phyloP scores from a whole-genome alignment of 2,113 vertebrate genomes.

The Chelonoidis abingdonii region DNA sequence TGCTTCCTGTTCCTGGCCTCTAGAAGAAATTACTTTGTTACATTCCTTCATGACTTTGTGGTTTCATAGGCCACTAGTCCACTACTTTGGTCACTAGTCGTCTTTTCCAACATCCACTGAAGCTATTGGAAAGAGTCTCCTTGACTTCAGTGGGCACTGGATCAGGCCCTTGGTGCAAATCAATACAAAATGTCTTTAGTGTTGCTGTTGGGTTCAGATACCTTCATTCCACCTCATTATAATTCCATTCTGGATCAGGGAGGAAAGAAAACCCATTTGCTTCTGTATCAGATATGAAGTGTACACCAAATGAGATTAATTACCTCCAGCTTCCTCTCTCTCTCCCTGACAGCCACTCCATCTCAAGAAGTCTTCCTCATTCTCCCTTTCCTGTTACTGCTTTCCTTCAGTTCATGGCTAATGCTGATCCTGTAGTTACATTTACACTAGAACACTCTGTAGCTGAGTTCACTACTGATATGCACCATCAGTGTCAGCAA shows the following conservation, averaged over 20 bases:
- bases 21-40: not conserved
- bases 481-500: not conserved
- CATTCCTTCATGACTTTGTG: not conserved
- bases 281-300: not conserved
- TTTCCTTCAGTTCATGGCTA: not conserved
- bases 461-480: not conserved
- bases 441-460: not conserved
- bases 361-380: not conserved
- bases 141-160: not conserved
- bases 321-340: not conserved
- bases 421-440: not conserved
- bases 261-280: not conserved
- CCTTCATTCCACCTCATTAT: not conserved
- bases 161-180: not conserved
- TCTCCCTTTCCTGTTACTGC: not conserved
- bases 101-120: not conserved
- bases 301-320: not conserved
- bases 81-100: not conserved
- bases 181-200: not conserved
- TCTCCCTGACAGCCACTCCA: not conserved
- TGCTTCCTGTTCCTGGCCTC: not conserved
- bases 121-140: not conserved
- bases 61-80: not conserved
- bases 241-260: accelerated
- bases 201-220: not conserved